A percentile compares a stretch with the other conserved stretches of the same genome.
These are phyloP conservation scores for Bactericera cockerelli DNA, from an alignment of 1,140 invertebrate genomes.

Conservation along the genomic window DNA sequence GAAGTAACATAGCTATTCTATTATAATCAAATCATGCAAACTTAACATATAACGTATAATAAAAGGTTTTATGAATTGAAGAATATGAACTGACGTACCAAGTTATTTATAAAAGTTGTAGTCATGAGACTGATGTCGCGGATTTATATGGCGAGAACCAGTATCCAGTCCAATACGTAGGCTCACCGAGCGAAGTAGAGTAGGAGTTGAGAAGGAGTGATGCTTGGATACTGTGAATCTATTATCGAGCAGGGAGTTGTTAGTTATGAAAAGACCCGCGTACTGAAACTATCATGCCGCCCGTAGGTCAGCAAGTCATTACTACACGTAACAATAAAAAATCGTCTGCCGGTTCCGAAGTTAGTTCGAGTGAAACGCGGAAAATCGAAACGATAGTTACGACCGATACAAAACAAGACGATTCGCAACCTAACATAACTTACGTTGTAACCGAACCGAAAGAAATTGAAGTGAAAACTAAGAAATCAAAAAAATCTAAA, in stretches of 20 bases:
- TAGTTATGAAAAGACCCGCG: conserved; percentile 6
- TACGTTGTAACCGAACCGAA: conserved; percentile 7
- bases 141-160: conserved; percentile 7
- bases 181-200: not conserved
- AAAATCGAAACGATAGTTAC: not conserved
- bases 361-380: conserved; percentile 5
- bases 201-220: conserved; percentile 8
- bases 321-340: not conserved
- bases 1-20: no score
- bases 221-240: not conserved
- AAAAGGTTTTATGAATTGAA: no score
- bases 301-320: not conserved
- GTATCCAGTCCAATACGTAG: not conserved
- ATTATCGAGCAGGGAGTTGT: not conserved
- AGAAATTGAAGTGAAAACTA: conserved; percentile 1
- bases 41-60: no score
- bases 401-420: not conserved
- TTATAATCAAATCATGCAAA: no score
- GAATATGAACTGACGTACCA: no score
- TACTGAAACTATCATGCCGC: not conserved
- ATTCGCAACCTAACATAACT: not conserved
- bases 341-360: conserved; percentile 1
- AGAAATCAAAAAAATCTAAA: conserved; percentile 6
- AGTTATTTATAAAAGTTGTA: not conserved
- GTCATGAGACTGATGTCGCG: not conserved